Percentiles rank a stretch among this genome's conserved stretches.
These are phyloP conservation scores for Steinernema hermaphroditum DNA, from an alignment of 2,888 invertebrate genomes.

Conservation along the genomic window DNA sequence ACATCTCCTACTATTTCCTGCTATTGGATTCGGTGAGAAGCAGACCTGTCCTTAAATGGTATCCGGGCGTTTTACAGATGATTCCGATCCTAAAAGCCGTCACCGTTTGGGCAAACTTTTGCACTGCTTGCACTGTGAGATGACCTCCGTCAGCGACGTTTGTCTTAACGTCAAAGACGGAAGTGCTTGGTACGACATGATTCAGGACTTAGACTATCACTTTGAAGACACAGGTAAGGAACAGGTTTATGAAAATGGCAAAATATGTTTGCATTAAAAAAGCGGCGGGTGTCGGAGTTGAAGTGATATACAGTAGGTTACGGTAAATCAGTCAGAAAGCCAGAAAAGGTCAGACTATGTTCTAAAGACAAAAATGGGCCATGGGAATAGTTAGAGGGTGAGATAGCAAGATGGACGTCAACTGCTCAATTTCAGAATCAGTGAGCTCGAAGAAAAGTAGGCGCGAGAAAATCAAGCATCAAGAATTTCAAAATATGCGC, in stretches of 20 bases:
- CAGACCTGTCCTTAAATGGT: too few species aligned
- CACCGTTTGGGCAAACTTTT: constrained; percentile 37
- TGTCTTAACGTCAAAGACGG: constrained; percentile 39
- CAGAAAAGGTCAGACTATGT: too few species aligned
- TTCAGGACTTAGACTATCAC: not conserved
- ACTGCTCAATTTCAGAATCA: not conserved
- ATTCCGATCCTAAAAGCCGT: constrained; percentile 35
- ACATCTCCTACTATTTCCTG: constrained; percentile 37
- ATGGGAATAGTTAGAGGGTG: too few species aligned
- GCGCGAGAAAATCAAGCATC: not conserved
- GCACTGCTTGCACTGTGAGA: constrained; percentile 35
- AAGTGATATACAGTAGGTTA: too few species aligned
- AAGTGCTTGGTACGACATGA: constrained; percentile 3
- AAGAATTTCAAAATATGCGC: not conserved
- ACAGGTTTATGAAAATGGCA: too few species aligned
- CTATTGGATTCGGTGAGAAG: constrained; percentile 21
- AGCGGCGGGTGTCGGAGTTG: too few species aligned
- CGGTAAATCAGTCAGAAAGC: too few species aligned
- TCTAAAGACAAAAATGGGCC: too few species aligned
- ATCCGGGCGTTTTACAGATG: constrained; percentile 25
- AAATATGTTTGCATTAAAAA: too few species aligned
- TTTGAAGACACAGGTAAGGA: constrained; percentile 20
- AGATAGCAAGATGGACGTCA: too few species aligned
- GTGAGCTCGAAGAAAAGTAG: not conserved
- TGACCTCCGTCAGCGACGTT: constrained; percentile 34